Evolutionary conservation across 2,113 vertebrate species (phyloP), one percentile per base, ranked within the genome.

Genomic region (Corvus hawaiiensis): DNA sequence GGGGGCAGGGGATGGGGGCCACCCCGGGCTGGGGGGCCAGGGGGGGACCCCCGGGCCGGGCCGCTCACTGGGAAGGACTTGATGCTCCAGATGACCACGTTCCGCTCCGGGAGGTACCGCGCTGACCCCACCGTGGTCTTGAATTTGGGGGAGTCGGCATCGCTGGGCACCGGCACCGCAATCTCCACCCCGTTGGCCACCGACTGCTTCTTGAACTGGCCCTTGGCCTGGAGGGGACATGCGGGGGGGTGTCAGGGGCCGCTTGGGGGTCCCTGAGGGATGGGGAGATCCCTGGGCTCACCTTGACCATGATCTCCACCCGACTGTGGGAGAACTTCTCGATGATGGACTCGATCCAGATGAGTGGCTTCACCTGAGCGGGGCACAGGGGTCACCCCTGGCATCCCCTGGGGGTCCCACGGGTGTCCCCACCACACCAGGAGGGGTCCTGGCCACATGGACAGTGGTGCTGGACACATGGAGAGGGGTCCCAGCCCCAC

Each of bases 181-280:
- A 99, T 99, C 96, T 99, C 99, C 96, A 99, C 99, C 0, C 99
- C 98, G 18, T 99, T 99, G 90, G 99, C 99, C 90, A 99, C 99
- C 0, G 99, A 99, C 82, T 99, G 99, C 96, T 99, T 99, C 98
- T 99, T 99, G 97, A 99, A 99, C 84, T 99, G 99, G 5, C 99
- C 99, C 95, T 99, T 99, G 58, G 99, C 99, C 99, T 99, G 76
- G 18, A 2, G 4, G 32, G 27, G n/a, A 16, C 16, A 15, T 9
- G 3, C 2, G 1, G 4, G 10, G 14, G 46, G 22, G 16, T 4
- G 15, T n/a, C 32, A 23, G 7, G 63, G 43, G 9, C 23, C 1
- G 3, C 14, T 3, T 1, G 11, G 9, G 32, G 44, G 15, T 6
- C 61, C 7, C 78, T 0, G 23, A 8, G 35, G 43, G 35, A 55